Conservation (phyloP, 2,797 vertebrate genomes). For the Sebastes melanostomus region DNA sequence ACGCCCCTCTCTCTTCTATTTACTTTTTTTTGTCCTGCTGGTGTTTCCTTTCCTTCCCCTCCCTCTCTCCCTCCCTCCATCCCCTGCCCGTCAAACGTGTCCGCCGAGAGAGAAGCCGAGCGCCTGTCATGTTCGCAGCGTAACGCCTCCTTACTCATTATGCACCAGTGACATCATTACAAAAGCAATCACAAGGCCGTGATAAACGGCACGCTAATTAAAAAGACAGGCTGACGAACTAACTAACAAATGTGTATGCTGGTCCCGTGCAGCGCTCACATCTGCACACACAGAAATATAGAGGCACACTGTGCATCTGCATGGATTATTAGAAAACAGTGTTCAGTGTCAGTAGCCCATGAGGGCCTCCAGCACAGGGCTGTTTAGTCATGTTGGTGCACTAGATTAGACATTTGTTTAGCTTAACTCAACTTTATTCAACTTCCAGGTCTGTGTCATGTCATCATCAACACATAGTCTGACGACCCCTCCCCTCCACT, state of each 20-base stretch:
- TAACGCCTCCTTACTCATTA: constrained; percentile 80
- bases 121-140: constrained; percentile 76
- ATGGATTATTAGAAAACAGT: not conserved
- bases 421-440: not conserved
- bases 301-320: not conserved
- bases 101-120: constrained; percentile 51
- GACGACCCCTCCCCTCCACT: no score
- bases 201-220: constrained; percentile 83
- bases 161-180: constrained; percentile 82
- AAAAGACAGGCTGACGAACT: constrained; percentile 74
- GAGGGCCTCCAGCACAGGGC: not conserved
- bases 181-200: constrained; percentile 80
- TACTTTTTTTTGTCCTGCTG: constrained; percentile 50
- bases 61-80: constrained; percentile 27
- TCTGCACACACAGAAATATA: constrained; percentile 16
- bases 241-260: constrained; percentile 51
- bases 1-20: constrained; percentile 57
- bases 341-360: not conserved
- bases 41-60: constrained; percentile 45
- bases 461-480: not conserved
- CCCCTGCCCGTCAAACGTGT: constrained; percentile 63
- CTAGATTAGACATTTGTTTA: no score
- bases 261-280: constrained; percentile 17
- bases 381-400: not conserved
- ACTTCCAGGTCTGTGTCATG: not conserved